Conservation (phyloP, 2,888 invertebrate species). For the Aplocera efformata region DNA sequence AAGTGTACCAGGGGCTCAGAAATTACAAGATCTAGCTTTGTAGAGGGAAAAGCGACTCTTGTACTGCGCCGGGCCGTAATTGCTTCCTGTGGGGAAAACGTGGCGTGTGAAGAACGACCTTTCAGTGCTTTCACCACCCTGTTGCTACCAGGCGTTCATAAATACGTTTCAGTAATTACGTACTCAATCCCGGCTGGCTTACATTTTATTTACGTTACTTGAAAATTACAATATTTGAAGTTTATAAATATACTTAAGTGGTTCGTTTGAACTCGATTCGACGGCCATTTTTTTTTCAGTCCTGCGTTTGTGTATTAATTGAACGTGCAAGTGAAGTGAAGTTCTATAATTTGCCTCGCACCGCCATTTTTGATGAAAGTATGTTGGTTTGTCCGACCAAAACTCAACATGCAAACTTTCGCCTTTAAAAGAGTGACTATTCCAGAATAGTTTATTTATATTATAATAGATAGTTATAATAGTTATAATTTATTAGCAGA, state of each 20-base stretch:
- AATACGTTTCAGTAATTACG: conserved; percentile 49
- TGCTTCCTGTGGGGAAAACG: conserved; percentile 57
- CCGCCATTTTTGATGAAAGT: too few relatives aligned
- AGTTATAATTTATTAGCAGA: too few relatives aligned
- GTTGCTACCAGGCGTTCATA: conserved; percentile 51
- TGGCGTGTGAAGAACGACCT: conserved; percentile 55
- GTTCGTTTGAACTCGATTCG: too few relatives aligned
- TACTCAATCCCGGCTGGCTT: conserved; percentile 12
- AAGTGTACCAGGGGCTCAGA: conserved; percentile 43
- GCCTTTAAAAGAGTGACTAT: too few relatives aligned
- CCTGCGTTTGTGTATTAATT: too few relatives aligned
- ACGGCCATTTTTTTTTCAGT: too few relatives aligned
- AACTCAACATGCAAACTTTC: too few relatives aligned
- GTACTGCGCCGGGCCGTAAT: conserved; percentile 44
- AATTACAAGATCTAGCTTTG: conserved; percentile 43
- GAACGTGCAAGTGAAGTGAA: too few relatives aligned
- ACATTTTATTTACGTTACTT: background rate
- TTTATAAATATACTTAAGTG: background rate
- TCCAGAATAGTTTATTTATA: too few relatives aligned
- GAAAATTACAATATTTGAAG: background rate
- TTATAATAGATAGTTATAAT: too few relatives aligned
- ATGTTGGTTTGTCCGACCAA: too few relatives aligned
- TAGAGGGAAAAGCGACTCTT: conserved; percentile 44
- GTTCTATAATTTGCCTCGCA: too few relatives aligned
- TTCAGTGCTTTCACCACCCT: conserved; percentile 34